Base-by-base conservation (phyloP, 2,888 invertebrate genomes). In the Galeopsomyia nigrocyanea region DNA sequence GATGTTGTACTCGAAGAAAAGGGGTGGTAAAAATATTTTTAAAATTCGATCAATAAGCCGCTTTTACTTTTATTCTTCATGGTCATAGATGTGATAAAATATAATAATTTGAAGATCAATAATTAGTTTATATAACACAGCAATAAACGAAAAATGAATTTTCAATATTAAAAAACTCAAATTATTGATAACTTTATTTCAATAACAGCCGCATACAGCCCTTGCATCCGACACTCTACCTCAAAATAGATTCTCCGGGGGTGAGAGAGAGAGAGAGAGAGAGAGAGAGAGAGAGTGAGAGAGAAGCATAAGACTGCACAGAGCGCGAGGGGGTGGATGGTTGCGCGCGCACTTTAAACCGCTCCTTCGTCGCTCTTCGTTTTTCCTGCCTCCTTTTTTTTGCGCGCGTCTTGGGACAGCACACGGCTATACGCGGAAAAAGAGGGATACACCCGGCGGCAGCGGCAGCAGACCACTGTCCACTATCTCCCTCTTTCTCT, bases 401-500 rank as follows among this genome's bases (percentile, higher is more conserved):
- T n/a, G 7, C 21, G n/a, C 22, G 13, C 63, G 62, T 62, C 69
- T 69, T 69, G 31, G 31, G 26, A 39, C 39, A 10, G 13, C 13
- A 7, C 13, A 39, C 39, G 13, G 7, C 7, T 10, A 39, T 39
- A 10, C 39, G 39, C 39, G 19, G 58, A 60, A 19, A 51, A 19
- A 46, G 49, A 46, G 63, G 63, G 53, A 55, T 60, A 49, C 60
- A 53, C 64, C 65, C 60, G 39, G 31, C 55, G 53, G 58, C 67
- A 53, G 39, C 39, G 51, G 31, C 73, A 70, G 73, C 77, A 76
- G 80, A 81, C 80, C 80, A 78, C 77, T 79, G 80, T 80, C 79
- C 79, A 79, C 77, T 79, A 70, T 68, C 53, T 57, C 46, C 21
- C 58, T 16, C 53, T 64, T 55, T 58, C 51, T 55, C 63, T n/a